These are phyloP conservation scores for Drosophila mayaguana DNA, from an alignment of 2,888 invertebrate species.

Conservation along the genomic window DNA sequence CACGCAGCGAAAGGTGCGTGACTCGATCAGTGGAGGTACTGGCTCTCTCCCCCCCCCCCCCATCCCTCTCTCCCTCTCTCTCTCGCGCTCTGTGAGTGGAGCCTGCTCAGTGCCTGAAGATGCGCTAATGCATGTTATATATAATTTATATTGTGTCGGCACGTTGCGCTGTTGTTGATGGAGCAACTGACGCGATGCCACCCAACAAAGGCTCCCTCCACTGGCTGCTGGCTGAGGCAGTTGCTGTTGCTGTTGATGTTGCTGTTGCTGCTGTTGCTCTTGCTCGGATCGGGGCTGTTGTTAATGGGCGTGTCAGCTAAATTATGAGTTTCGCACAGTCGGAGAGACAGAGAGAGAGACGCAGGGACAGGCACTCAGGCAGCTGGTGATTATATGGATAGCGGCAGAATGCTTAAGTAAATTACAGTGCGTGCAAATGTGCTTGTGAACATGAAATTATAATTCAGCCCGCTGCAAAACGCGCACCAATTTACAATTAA, in stretches of 20 bases:
- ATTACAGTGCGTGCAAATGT: conserved; percentile 82
- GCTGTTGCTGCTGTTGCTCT: conserved; percentile 2
- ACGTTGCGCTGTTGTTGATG: conserved; percentile 71
- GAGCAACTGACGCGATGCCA: conserved; percentile 79
- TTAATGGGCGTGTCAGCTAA: conserved; percentile 79
- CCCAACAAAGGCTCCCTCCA: conserved; percentile 54
- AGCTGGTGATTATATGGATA: conserved; percentile 62
- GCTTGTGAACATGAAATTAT: conserved; percentile 82
- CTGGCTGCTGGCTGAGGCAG: conserved; percentile 10
- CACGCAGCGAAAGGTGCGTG: conserved; percentile 55
- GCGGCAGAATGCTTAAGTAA: conserved; percentile 79
- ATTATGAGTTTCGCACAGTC: conserved; percentile 81
- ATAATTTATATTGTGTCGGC: conserved; percentile 82
- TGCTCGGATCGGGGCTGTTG: conserved; percentile 54
- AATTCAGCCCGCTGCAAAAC: conserved; percentile 59
- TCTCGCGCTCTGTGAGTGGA: neutral
- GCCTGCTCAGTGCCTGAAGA: conserved; percentile 16
- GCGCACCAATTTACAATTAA: conserved; percentile 77
- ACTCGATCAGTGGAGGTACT: conserved; percentile 42
- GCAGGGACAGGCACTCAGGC: conserved; percentile 22
- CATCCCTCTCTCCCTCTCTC: neutral
- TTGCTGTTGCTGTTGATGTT: conserved; percentile 1
- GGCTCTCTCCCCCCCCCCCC: neutral
- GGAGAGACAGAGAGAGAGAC: conserved; percentile 17
- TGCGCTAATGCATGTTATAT: conserved; percentile 66